These are phyloP conservation scores for Ctenochaetus hawaiiensis DNA, from an alignment of 2,797 vertebrate genomes.

Conservation along the genomic window DNA sequence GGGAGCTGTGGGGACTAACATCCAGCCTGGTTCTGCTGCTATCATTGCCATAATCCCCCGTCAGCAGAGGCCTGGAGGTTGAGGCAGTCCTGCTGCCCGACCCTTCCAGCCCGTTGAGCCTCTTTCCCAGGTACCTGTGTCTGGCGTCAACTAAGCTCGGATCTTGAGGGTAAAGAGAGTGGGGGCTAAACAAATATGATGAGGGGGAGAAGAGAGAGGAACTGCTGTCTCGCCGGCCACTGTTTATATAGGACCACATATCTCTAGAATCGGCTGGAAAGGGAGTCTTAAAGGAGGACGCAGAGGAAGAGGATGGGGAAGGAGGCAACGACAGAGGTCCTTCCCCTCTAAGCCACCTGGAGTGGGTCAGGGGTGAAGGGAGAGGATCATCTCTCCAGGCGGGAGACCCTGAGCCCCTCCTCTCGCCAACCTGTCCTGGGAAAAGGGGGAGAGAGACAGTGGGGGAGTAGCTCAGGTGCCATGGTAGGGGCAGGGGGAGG, in stretches of 20 bases:
- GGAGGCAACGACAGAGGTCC: slow-evolving; percentile 75
- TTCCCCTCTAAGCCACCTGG: slow-evolving; percentile 82
- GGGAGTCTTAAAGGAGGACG: slow-evolving; percentile 82
- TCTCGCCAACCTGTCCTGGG: slow-evolving; percentile 75
- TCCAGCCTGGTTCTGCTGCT: slow-evolving; percentile 73
- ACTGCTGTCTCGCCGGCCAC: slow-evolving; percentile 76
- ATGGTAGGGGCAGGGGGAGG: slow-evolving; percentile 78
- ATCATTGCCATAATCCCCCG: slow-evolving; percentile 76
- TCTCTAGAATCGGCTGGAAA: slow-evolving; percentile 82
- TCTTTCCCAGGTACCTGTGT: slow-evolving; percentile 80
- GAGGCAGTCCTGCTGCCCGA: slow-evolving; percentile 79
- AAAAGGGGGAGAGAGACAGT: slow-evolving; percentile 79
- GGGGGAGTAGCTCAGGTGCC: slow-evolving; percentile 81
- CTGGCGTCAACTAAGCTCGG: slow-evolving; percentile 73
- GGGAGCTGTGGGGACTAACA: slow-evolving; percentile 69
- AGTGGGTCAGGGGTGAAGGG: slow-evolving; percentile 72
- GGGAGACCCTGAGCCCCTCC: slow-evolving; percentile 77
- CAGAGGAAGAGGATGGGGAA: slow-evolving; percentile 73
- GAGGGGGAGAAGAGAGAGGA: slow-evolving; percentile 76
- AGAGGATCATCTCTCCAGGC: slow-evolving; percentile 84
- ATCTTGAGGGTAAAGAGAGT: slow-evolving; percentile 78
- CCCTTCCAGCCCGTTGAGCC: slow-evolving; percentile 84
- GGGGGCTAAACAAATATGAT: slow-evolving; percentile 78
- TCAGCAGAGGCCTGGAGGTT: slow-evolving; percentile 69
- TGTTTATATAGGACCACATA: slow-evolving; percentile 82